phyloP scores from a whole-genome alignment of 2,113 vertebrate species.

The Onychostruthus taczanowskii region DNA sequence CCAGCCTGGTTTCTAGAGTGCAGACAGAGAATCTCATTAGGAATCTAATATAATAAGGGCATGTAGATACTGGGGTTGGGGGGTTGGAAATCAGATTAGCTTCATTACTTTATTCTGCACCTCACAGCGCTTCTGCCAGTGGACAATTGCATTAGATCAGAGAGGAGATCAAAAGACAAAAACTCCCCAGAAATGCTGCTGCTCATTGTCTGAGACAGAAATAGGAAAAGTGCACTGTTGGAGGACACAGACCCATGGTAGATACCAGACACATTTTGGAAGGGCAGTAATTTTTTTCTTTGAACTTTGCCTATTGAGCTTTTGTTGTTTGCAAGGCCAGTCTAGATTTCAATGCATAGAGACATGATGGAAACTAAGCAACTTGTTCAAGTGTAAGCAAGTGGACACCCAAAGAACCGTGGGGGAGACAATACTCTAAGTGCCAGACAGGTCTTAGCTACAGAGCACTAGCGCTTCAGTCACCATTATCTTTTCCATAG shows the following conservation, averaged over 20 bases:
- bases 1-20: conserved; percentile 80
- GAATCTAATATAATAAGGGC: conserved; percentile 98
- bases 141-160: conserved; percentile 96
- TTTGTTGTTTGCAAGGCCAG: not conserved
- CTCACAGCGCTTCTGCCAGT: conserved; percentile 89
- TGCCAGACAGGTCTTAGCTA: not conserved
- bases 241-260: not conserved
- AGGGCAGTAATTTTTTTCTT: not conserved
- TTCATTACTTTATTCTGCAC: conserved; percentile 98
- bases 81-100: conserved; percentile 94
- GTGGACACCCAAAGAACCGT: not conserved
- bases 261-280: not conserved
- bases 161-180: conserved; percentile 91
- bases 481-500: not conserved
- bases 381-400: not conserved
- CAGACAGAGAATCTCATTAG: conserved; percentile 93
- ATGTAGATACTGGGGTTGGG: conserved; percentile 90
- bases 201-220: conserved; percentile 62
- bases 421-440: not conserved
- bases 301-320: not conserved
- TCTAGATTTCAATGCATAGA: not conserved
- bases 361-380: not conserved
- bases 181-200: conserved; percentile 74
- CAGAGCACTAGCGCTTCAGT: not conserved
- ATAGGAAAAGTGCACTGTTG: not conserved